Evolutionary conservation across 1,140 invertebrate species (phyloP).

Genomic region (Brachionus rotundiformis): DNA sequence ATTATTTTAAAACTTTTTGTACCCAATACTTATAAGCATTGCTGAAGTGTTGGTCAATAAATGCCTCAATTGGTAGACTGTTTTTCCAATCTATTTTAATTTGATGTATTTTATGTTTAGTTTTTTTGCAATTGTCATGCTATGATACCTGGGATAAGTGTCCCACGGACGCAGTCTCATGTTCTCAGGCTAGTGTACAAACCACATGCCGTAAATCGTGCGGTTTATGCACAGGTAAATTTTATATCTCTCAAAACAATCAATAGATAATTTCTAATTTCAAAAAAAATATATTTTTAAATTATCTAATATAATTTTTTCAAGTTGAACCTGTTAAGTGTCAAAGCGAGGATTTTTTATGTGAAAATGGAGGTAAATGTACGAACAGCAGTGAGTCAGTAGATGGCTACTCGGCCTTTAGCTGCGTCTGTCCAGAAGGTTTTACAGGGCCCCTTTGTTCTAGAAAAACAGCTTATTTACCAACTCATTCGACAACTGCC

Average conservation of each 20-base stretch:
- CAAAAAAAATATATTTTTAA: too few relatives aligned
- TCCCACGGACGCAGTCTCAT: neutral
- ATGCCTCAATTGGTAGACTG: too few relatives aligned
- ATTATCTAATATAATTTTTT: too few relatives aligned
- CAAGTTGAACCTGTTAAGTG: neutral
- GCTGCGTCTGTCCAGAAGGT: neutral
- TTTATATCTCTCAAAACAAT: too few relatives aligned
- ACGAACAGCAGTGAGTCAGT: neutral
- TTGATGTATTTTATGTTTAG: too few relatives aligned
- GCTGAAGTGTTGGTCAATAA: too few relatives aligned
- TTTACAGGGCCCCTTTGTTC: neutral
- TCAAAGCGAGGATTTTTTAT: neutral
- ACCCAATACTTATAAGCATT: too few relatives aligned
- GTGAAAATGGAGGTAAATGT: constrained; percentile 27
- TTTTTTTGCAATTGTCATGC: neutral
- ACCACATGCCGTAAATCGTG: neutral
- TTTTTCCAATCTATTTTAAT: too few relatives aligned
- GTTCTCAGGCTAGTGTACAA: neutral
- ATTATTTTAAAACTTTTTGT: too few relatives aligned
- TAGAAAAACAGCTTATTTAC: neutral
- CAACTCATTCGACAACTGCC: neutral
- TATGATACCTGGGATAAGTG: neutral
- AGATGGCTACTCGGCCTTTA: neutral
- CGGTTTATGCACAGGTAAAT: neutral
- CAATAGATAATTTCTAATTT: too few relatives aligned